Evolutionary conservation across 2,797 vertebrate species (phyloP), one percentile per base, ranked within the genome.

Genomic region (Pterois miles): DNA sequence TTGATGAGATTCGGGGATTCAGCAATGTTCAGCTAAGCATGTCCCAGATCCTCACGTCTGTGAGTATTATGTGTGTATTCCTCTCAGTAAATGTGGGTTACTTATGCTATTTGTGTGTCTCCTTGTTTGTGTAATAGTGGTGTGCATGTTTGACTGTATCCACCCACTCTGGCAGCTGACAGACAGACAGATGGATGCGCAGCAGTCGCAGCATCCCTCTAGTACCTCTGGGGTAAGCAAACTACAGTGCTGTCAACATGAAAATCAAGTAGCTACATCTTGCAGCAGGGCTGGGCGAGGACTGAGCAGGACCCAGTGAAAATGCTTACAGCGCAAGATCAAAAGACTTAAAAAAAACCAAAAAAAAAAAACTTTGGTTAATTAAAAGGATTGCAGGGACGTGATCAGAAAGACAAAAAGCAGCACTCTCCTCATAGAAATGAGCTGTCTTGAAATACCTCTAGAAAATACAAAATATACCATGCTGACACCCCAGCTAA

Each of bases 1-100:
- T 77, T 43, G 22, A 58, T 71, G 69, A 77, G 73, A 86, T 82
- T 88, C 78, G 69, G 50, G 81, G 69, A 82, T 82, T 71, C 71
- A 65, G 69, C 59, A 40, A 62, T 85, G 70, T 84, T 78, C 63
- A 64, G 9, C 71, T 23, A 11, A 77, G 50, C 62, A 38, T 76
- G 84, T 60, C 73, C 82, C 70, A 89, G 80, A 87, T 87, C 71
- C n/a, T 63, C 23, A 34, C 69, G 73, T 85, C 70, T 88, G 60
- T 70, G 60, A 60, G 33, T 50, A 11, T 36, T 9, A 7, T 1
- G 63, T 66, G 34, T 65, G 7, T 68, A 34, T 73, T 66, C 53
- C 33, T 25, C n/a, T 56, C 65, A 43, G 27, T 78, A 22, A 68
- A 40, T 80, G n/a, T 57, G 57, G 50, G 46, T 79, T 58, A 14